Base-by-base conservation (phyloP, 2,113 vertebrate genomes). In the Balaenoptera acutorostrata region DNA sequence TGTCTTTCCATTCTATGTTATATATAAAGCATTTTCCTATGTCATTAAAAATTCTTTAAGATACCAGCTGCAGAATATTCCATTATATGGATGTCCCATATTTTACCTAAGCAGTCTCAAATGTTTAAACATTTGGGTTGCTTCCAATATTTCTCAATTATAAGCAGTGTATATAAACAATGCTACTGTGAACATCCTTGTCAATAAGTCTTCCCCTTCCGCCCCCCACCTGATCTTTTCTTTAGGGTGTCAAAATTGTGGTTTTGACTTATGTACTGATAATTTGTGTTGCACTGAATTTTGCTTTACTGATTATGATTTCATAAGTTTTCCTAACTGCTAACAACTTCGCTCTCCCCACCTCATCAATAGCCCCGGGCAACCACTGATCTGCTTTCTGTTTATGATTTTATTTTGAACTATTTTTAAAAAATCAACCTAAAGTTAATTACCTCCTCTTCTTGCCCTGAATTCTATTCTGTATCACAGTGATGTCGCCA, bases 381-480 rank as follows among this genome's bases (percentile, higher is more conserved):
- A 64, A 29, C 33, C 59, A 55, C n/a, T n/a, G 8, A 36, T 88
- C 72, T 57, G 29, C 59, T 75, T 89, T 84, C 66, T 86, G 78
- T 64, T 75, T 83, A 25, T 57, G 52, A 87, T 91, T 86, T 88
- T 39, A 31, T 88, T 88, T 61, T 46, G 18, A 61, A 95, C 39
- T 46, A 17, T 90, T 75, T 63, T 41, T 23, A 10, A 3, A 46
- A 85, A 75, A 90, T 66, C 44, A 59, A 18, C 72, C 77, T 69
- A 13, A 88, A 81, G n/a, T 21, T 49, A 52, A 66, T 93, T 39
- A 64, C 27, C 85, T 93, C 71, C 61, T 82, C n/a, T n/a, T 66
- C 84, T 92, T 94, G 33, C 68, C 64, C 74, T 64, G 55, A 95
- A 87, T 94, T 72, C 83, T 59, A 55, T 81, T 81, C 80, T 90